phyloP scores from a whole-genome alignment of 2,113 vertebrate species.

The Thalassoma bifasciatum region DNA sequence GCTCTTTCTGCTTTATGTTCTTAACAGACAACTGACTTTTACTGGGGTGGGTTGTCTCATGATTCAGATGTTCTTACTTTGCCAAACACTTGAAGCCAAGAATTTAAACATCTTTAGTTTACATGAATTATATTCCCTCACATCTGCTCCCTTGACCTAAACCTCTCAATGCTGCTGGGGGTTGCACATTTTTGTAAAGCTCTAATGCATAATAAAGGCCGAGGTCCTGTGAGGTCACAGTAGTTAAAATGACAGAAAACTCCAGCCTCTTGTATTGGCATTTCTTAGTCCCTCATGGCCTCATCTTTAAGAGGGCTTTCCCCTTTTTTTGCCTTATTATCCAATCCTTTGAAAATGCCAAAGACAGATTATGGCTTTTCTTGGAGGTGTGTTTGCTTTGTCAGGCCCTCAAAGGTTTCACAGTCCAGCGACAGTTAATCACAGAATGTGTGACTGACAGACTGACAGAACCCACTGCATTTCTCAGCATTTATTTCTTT shows the following conservation, averaged over 20 bases:
- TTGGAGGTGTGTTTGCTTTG: slow-evolving; percentile 14
- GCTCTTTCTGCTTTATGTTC: no score
- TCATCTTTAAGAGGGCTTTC: not conserved
- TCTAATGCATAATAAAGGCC: not conserved
- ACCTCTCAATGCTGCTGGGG: not conserved
- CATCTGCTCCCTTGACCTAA: slow-evolving; percentile 32
- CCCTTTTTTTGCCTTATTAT: slow-evolving; percentile 1
- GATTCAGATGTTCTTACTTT: slow-evolving; percentile 24
- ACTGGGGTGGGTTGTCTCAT: no score
- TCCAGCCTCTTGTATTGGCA: not conserved
- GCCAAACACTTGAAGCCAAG: slow-evolving; percentile 16
- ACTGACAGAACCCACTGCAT: slow-evolving; percentile 15
- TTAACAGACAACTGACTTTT: no score
- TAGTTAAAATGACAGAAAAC: slow-evolving; percentile 19
- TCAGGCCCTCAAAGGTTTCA: slow-evolving; percentile 19
- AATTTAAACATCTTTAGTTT: slow-evolving; percentile 15
- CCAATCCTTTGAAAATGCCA: slow-evolving; percentile 3
- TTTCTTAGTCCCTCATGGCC: slow-evolving; percentile 1
- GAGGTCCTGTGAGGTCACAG: slow-evolving; percentile 4
- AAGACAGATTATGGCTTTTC: slow-evolving; percentile 17
- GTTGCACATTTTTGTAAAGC: slow-evolving; percentile 23
- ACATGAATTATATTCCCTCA: slow-evolving; percentile 41
- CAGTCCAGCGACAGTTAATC: slow-evolving; percentile 40
- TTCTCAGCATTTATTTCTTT: slow-evolving; percentile 37
- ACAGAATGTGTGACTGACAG: slow-evolving; percentile 11